phyloP scores from a whole-genome alignment of 2,113 vertebrate genomes.

The Phylloscopus trochiloides region DNA sequence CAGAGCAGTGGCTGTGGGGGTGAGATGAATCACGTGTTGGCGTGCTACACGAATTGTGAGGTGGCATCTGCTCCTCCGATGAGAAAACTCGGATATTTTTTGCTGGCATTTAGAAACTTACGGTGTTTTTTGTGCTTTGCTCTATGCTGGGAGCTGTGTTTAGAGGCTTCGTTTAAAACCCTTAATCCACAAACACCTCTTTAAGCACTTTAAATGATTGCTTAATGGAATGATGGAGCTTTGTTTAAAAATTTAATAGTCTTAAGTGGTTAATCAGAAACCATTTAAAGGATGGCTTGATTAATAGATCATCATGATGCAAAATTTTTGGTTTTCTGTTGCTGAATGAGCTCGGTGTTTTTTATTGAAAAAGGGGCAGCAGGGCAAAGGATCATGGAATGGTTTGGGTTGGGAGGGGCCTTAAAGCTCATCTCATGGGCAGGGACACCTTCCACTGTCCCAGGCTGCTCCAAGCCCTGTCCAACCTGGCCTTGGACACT shows the following conservation, averaged over 20 bases:
- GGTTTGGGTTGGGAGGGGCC: background rate
- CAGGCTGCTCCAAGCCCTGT: background rate
- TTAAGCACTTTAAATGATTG: constrained; percentile 14
- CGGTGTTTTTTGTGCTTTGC: accelerated
- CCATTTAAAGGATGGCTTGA: background rate
- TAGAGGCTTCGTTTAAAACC: background rate
- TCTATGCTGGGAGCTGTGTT: background rate
- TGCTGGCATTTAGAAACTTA: background rate
- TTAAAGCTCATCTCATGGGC: background rate
- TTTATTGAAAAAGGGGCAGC: background rate
- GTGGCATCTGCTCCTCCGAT: background rate
- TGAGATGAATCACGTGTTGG: background rate
- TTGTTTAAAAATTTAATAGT: constrained; percentile 19
- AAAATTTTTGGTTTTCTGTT: background rate
- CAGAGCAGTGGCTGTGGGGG: background rate
- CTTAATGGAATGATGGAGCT: constrained; percentile 8
- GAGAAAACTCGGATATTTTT: background rate
- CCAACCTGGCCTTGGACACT: background rate
- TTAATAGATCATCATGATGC: background rate
- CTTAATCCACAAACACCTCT: constrained; percentile 9
- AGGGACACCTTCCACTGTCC: background rate
- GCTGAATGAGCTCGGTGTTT: background rate
- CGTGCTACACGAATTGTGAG: accelerated
- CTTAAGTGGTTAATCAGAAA: background rate
- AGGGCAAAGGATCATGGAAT: background rate